Conservation (phyloP, 2,113 vertebrate genomes). For the Phalacrocorax pelagicus region DNA sequence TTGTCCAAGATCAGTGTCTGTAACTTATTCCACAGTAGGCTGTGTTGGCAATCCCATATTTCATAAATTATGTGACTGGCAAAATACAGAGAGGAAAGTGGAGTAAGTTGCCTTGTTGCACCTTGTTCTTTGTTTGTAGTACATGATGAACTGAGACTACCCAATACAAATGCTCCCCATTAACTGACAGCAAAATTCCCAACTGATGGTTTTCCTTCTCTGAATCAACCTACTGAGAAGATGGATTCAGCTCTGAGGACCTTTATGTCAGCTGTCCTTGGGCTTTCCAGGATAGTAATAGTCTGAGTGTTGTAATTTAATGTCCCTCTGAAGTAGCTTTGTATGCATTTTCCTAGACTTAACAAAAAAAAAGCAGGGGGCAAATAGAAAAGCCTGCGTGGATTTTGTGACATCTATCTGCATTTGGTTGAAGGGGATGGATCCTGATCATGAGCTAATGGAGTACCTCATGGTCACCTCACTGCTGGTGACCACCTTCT, state of each 20-base stretch:
- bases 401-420: background rate
- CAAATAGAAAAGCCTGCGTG: background rate
- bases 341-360: background rate
- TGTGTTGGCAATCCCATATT: background rate
- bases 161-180: background rate
- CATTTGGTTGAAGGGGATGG: background rate
- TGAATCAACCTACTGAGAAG: background rate
- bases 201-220: background rate
- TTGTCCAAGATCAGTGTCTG: background rate
- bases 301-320: background rate
- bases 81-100: background rate
- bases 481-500: background rate
- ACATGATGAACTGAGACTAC: background rate
- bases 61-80: background rate
- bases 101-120: background rate
- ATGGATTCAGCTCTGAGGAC: conserved; percentile 4
- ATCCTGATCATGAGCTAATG: background rate
- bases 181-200: rapidly evolving
- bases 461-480: background rate
- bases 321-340: background rate
- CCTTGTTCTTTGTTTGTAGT: background rate
- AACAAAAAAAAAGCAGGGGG: background rate
- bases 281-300: background rate
- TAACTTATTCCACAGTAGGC: background rate
- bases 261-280: background rate